Evolutionary conservation across 2,888 invertebrate species (phyloP).

Genomic region (Ashinkailepas kermadecensis): DNA sequence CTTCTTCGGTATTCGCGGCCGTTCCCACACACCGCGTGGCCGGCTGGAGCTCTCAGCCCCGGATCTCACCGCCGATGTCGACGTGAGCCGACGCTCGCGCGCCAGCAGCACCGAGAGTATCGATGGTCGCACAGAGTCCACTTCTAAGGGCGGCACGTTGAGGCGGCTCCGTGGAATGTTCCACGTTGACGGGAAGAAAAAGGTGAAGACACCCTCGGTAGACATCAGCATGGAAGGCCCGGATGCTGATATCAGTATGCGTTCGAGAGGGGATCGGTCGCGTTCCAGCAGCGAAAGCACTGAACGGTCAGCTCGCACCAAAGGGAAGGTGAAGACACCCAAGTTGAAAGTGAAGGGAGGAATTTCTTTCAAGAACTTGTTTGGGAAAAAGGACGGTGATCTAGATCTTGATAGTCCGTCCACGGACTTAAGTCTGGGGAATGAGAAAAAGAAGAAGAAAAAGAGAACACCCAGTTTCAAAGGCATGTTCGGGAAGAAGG

Average conservation of each 20-base stretch:
- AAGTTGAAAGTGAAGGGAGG: background rate
- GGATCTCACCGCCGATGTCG: background rate
- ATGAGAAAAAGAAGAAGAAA: constrained; percentile 5
- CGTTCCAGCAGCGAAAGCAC: constrained; percentile 7
- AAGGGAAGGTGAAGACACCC: constrained; percentile 1
- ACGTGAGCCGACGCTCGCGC: background rate
- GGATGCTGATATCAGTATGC: background rate
- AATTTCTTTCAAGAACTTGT: background rate
- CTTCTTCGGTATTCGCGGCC: background rate
- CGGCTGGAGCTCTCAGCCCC: background rate
- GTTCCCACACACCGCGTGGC: constrained; percentile 3
- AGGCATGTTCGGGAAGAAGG: constrained; percentile 11
- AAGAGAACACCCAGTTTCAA: constrained; percentile 15
- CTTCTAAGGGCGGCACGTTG: background rate
- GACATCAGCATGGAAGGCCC: constrained; percentile 15
- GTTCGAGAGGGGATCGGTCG: background rate
- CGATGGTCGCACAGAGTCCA: background rate
- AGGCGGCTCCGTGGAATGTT: constrained; percentile 1
- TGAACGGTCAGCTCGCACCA: background rate
- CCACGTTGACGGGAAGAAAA: constrained; percentile 9
- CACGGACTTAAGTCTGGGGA: background rate
- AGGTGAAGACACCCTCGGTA: background rate
- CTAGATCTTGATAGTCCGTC: background rate
- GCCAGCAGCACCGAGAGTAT: constrained; percentile 9
- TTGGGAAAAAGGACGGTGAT: background rate